Base-by-base conservation (phyloP, 2,797 vertebrate species). In the Mus spretus region DNA sequence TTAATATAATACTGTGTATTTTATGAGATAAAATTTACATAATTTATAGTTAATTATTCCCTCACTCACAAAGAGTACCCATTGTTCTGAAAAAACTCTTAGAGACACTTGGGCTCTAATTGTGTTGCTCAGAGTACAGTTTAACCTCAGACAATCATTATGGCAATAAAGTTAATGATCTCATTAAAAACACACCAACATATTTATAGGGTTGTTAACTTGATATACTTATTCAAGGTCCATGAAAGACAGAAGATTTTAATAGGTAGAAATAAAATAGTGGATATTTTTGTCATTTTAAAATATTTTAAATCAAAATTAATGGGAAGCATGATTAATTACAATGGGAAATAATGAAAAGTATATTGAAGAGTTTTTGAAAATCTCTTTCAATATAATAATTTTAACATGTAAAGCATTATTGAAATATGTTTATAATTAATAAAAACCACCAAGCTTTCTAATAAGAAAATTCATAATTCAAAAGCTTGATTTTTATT, bases 141-240 rank as follows among this genome's bases (percentile, higher is more conserved):
- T 98, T 98, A 97, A 96, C 85, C 82, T 96, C 17, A 70, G 90
- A 65, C 87, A 84, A 91, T 98, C 95, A 98, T 98, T 97, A 98
- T 88, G 96, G 53, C 55, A 97, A 14, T 98, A 97, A 98, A 98
- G 90, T 96, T 98, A 98, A 98, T 98, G 95, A 97, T 96, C 96
- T 98, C 63, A 96, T 98, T 97, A 97, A 78, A 87, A 95, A 40
- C 89, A 86, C 57, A 50, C 59, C 78, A 97, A 93, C 57, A 82
- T 92, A 77, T 97, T 94, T 96, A 97, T 94, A 95, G 84, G n/a
- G 53, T 44, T 97, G 22, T 59, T 97, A 95, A 92, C 61, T 89
- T 67, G 14, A 92, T 90, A 63, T 15, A 92, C 86, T 50, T 72
- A 89, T 77, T 97, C 88, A 95, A 95, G 67, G 55, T 95, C 9